Evolutionary conservation across 2,888 invertebrate genomes (phyloP), one percentile per base, ranked within the genome.

Genomic region (Netelia fuscicornis): DNA sequence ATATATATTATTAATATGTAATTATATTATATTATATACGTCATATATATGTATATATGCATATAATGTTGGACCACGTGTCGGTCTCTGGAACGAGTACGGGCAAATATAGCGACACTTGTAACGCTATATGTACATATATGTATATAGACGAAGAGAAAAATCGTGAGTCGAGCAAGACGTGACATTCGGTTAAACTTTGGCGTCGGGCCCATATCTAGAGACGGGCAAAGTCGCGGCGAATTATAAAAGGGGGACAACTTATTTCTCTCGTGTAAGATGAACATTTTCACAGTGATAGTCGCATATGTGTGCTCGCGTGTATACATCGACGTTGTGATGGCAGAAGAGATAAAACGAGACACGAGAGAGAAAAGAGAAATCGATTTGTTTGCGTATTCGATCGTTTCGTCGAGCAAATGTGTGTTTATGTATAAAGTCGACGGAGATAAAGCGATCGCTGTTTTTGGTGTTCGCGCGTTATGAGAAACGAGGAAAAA

Each of bases 381-480:
- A 84, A 84, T 84, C 76, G 84, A 71, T 80, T 80, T 80, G 65
- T 80, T 76, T 68, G 62, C 56, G 60, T 83, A 68, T 80, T 62
- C n/a, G 71, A 60, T 58, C 48, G 48, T 56, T 52, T 58, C 20
- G 58, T 9, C 13, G 71, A 58, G 60, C 65, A 72, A 64, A 48
- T 25, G 30, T 67, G 48, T 42, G 67, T 67, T 54, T 56, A 37
- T 20, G 64, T 37, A 37, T 8, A 58, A 58, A 20, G 17, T 56
- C 56, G 56, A 56, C 20, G n/a, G 37, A 76, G 76, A 82, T 77
- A 72, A 79, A 79, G 71, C 25, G 64, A 72, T 72, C 65, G 20
- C 64, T 42, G 56, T 11, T 72, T 72, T 64, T 56, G 9, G 56
- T 13, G 5, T 70, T 70, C 25, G 3, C 17, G 13, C 54, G 52